Evolutionary conservation across 2,113 vertebrate species (phyloP).

Genomic region (Dipodomys merriami): DNA sequence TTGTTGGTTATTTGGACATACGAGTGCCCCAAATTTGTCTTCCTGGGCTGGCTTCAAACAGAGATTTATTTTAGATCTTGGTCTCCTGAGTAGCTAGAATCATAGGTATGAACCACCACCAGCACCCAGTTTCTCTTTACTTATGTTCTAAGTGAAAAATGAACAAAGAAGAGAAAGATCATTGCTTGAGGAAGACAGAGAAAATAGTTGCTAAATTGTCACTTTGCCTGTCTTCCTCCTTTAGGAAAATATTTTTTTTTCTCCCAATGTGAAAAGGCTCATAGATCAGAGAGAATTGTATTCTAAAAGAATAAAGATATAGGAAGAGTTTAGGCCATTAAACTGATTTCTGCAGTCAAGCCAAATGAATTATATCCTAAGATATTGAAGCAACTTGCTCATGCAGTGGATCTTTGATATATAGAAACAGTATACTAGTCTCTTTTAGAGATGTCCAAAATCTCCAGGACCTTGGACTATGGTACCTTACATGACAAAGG

Average conservation of each 20-base stretch:
- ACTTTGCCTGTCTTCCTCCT: neutral
- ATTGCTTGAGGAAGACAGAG: neutral
- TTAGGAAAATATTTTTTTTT: neutral
- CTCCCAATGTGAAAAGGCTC: neutral
- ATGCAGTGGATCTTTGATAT: neutral
- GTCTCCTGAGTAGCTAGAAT: too few species aligned
- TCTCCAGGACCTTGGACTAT: neutral
- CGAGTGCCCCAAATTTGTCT: too few species aligned
- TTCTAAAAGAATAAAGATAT: neutral
- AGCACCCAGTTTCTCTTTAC: too few species aligned
- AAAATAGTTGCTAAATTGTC: neutral
- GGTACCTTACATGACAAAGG: neutral
- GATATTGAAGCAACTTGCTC: neutral
- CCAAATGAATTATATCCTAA: neutral
- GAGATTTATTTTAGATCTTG: too few species aligned
- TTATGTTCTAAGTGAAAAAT: neutral
- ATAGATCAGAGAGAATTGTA: neutral
- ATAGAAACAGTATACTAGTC: neutral
- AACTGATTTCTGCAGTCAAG: neutral
- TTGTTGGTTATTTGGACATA: too few species aligned
- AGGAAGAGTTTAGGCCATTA: neutral
- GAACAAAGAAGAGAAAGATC: neutral
- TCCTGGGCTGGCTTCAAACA: too few species aligned
- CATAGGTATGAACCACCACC: too few species aligned
- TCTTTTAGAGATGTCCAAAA: neutral